Evolutionary conservation across 2,113 vertebrate species (phyloP).

Genomic region (Campylomormyrus numenius): DNA sequence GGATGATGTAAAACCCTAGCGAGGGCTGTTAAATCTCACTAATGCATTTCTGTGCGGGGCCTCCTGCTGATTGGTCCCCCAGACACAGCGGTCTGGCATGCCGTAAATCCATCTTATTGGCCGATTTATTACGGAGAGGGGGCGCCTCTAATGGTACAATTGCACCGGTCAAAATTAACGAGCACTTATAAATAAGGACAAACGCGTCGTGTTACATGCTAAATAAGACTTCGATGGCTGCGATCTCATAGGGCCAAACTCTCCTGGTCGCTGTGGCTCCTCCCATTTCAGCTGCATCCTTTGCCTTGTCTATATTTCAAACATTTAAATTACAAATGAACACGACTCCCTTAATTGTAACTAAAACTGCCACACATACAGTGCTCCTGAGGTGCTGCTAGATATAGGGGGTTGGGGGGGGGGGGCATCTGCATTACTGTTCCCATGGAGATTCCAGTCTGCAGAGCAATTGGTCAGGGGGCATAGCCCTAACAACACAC

Average conservation of each 20-base stretch:
- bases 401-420: not conserved
- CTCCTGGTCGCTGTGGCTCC: not conserved
- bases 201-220: not conserved
- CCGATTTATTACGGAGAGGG: not conserved
- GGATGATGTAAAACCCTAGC: constrained; percentile 21
- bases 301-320: not conserved
- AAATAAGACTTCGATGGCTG: not conserved
- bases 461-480: not conserved
- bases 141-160: not conserved
- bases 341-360: not conserved
- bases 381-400: not conserved
- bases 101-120: constrained; percentile 10
- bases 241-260: not conserved
- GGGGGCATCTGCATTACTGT: not conserved
- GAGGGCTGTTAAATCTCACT: constrained; percentile 18
- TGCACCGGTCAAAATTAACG: not conserved
- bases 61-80: constrained; percentile 7
- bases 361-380: not conserved
- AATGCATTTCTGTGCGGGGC: not conserved
- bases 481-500: not conserved
- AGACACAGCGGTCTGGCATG: not conserved
- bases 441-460: not conserved
- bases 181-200: constrained; percentile 6
- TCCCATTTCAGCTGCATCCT: not conserved
- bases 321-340: not conserved